A percentile compares a stretch with the other conserved stretches of the same genome.
Conservation (phyloP, 2,888 invertebrate genomes). For the Melolontha melolontha region DNA sequence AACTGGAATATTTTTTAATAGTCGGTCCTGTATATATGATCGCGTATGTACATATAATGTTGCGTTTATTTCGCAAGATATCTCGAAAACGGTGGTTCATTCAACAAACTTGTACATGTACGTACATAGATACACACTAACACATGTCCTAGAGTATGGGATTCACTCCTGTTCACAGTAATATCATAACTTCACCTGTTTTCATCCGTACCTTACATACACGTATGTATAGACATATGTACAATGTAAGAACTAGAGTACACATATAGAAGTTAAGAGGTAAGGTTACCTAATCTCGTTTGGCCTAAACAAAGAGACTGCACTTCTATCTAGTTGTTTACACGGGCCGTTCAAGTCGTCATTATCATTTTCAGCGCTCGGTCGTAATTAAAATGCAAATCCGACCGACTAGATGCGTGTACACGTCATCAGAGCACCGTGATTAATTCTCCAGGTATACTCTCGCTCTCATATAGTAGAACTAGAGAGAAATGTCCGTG, state of each 20-base stretch:
- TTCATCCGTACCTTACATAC: too few relatives aligned
- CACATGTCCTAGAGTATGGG: too few relatives aligned
- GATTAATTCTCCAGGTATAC: constrained; percentile 67
- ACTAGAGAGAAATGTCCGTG: constrained; percentile 18
- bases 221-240: too few relatives aligned
- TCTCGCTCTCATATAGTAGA: constrained; percentile 23
- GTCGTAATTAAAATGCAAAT: constrained; percentile 74
- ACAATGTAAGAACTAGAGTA: background rate
- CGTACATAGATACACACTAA: too few relatives aligned
- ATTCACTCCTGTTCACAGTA: too few relatives aligned
- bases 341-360: constrained; percentile 66
- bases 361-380: constrained; percentile 74
- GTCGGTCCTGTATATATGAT: too few relatives aligned
- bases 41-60: too few relatives aligned
- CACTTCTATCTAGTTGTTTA: constrained; percentile 60
- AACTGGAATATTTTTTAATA: too few relatives aligned
- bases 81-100: too few relatives aligned
- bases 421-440: constrained; percentile 66
- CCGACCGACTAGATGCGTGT: constrained; percentile 67
- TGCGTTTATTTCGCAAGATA: too few relatives aligned
- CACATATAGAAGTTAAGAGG: constrained; percentile 37
- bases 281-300: constrained; percentile 42
- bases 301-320: constrained; percentile 48
- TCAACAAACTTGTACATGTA: too few relatives aligned
- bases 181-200: too few relatives aligned